Percentiles rank a stretch among this genome's conserved stretches.
Evolutionary conservation across 2,888 invertebrate species (phyloP).

Genomic region (Epirrhoe alternata): DNA sequence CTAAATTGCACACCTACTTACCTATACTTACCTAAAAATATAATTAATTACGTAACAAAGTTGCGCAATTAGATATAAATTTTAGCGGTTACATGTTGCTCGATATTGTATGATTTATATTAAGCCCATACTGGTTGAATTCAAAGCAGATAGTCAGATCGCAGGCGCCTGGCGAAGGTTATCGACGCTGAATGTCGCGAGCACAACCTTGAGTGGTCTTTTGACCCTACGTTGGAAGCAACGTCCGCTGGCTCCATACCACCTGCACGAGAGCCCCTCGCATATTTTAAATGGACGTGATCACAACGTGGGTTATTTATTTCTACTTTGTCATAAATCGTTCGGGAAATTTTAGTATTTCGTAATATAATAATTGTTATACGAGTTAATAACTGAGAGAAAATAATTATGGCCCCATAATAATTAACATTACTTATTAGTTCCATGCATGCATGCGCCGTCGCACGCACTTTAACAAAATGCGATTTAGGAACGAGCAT

Average conservation of each 20-base stretch:
- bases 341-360: not conserved
- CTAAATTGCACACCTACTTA: too few species aligned
- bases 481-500: not conserved
- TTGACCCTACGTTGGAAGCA: slow-evolving; percentile 72
- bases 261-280: slow-evolving; percentile 73
- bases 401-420: too few species aligned
- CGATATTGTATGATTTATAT: not conserved
- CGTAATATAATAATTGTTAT: not conserved
- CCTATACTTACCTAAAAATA: too few species aligned
- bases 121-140: slow-evolving; percentile 15
- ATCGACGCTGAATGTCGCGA: slow-evolving; percentile 71
- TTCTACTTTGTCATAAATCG: slow-evolving; percentile 10
- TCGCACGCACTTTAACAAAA: not conserved
- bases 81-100: slow-evolving; percentile 6
- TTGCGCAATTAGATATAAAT: not conserved
- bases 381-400: too few species aligned
- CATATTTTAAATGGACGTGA: slow-evolving; percentile 33
- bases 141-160: slow-evolving; percentile 37
- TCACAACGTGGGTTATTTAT: slow-evolving; percentile 24
- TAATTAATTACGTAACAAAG: too few species aligned
- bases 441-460: not conserved
- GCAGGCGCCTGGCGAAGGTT: slow-evolving; percentile 67
- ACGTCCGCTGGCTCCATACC: slow-evolving; percentile 62
- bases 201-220: slow-evolving; percentile 76
- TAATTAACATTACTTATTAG: not conserved